Percentiles rank a stretch among this genome's conserved stretches.
phyloP scores from a whole-genome alignment of 2,888 invertebrate species.

The Sarcophaga subvicina region DNA sequence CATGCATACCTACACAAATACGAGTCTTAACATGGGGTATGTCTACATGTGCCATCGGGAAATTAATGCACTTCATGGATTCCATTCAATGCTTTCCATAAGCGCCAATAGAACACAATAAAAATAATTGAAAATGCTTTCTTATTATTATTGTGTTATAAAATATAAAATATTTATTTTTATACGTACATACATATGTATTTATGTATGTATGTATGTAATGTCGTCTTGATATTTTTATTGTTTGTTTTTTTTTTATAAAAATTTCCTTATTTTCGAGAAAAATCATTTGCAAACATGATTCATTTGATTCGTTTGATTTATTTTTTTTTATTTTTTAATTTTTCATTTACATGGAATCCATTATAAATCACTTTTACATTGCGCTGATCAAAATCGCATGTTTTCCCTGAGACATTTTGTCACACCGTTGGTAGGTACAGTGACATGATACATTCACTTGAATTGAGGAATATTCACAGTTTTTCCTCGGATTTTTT shows the following conservation, averaged over 20 bases:
- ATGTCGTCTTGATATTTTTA: background rate
- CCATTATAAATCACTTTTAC: slow-evolving; percentile 49
- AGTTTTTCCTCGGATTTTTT: background rate
- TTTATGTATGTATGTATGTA: background rate
- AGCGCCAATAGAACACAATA: background rate
- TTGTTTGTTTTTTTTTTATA: slow-evolving; percentile 21
- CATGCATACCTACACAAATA: background rate
- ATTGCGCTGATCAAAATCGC: slow-evolving; percentile 32
- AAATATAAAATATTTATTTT: background rate
- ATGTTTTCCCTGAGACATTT: slow-evolving; percentile 50
- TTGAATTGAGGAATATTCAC: background rate
- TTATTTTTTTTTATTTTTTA: background rate
- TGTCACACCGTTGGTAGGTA: slow-evolving; percentile 50
- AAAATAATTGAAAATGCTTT: background rate
- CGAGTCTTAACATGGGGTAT: too few species aligned
- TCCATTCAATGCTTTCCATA: background rate
- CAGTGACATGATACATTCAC: background rate
- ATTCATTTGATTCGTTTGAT: slow-evolving; percentile 45
- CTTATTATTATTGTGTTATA: background rate
- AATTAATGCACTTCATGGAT: too few species aligned
- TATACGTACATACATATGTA: background rate
- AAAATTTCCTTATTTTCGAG: slow-evolving; percentile 57
- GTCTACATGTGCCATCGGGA: too few species aligned
- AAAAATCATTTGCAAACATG: slow-evolving; percentile 38
- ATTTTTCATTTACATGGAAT: slow-evolving; percentile 34